Percentiles rank a stretch among this genome's conserved stretches.
phyloP scores from a whole-genome alignment of 2,113 vertebrate genomes.

The Petroica traversi region DNA sequence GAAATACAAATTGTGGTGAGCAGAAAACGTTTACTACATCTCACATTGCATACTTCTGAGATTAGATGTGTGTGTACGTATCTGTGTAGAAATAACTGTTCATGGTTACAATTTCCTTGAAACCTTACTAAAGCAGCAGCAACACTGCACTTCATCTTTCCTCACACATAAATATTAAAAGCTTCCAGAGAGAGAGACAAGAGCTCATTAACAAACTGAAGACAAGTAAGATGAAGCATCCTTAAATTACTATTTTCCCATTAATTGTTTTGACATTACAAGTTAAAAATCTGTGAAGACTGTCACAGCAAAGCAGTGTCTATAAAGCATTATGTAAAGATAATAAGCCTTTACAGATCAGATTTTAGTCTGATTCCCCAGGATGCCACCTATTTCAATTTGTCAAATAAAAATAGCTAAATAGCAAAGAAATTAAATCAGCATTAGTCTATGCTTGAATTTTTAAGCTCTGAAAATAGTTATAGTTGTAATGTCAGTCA shows the following conservation, averaged over 20 bases:
- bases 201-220: neutral
- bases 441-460: neutral
- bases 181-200: neutral
- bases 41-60: neutral
- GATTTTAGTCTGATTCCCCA: neutral
- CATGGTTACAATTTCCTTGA: neutral
- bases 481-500: neutral
- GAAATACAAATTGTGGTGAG: neutral
- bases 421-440: neutral
- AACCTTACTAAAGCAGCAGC: neutral
- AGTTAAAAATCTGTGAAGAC: neutral
- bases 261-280: neutral
- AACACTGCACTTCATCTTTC: neutral
- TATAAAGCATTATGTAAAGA: neutral
- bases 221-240: neutral
- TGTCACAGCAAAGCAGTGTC: neutral
- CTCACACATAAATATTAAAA: neutral
- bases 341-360: neutral
- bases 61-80: neutral
- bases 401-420: neutral
- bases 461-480: neutral
- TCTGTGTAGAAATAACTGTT: neutral
- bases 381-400: neutral
- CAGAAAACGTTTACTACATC: neutral
- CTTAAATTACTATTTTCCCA: conserved; percentile 14